phyloP scores from a whole-genome alignment of 1,140 invertebrate species.

The Tyrophagus putrescentiae region DNA sequence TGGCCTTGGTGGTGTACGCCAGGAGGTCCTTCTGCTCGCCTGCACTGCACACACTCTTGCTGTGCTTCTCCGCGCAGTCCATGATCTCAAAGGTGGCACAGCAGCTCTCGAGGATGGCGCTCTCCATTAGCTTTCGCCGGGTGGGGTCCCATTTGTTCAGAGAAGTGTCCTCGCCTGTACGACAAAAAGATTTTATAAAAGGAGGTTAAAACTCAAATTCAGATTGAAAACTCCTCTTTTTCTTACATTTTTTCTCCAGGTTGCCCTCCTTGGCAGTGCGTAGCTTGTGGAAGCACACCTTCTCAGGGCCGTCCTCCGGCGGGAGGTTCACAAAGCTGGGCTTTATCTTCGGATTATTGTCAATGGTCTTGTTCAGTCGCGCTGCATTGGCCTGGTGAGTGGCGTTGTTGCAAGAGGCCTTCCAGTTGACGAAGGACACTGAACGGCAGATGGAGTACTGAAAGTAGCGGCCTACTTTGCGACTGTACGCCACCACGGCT shows the following conservation, averaged over 20 bases:
- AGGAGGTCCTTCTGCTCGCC: background rate
- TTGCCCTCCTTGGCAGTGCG: background rate
- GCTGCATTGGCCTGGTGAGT: background rate
- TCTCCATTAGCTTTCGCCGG: background rate
- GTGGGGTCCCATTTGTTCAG: background rate
- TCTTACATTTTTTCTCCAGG: background rate
- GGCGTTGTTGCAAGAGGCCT: background rate
- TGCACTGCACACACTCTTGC: background rate
- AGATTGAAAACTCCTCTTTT: too few relatives aligned
- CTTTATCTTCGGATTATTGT: background rate
- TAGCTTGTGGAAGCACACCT: background rate
- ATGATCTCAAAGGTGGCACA: background rate
- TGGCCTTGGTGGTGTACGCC: too few relatives aligned
- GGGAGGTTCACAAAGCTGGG: background rate
- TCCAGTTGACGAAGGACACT: background rate
- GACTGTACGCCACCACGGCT: background rate
- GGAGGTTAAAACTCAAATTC: too few relatives aligned
- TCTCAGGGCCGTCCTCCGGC: background rate
- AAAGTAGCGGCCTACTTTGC: background rate
- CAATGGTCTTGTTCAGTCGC: background rate
- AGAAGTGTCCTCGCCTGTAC: background rate
- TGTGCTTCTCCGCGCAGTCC: background rate
- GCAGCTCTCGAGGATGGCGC: background rate
- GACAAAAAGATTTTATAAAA: too few relatives aligned
- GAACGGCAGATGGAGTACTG: background rate